Evolutionary conservation across 1,140 invertebrate genomes (phyloP).

Genomic region (Mercenaria mercenaria): DNA sequence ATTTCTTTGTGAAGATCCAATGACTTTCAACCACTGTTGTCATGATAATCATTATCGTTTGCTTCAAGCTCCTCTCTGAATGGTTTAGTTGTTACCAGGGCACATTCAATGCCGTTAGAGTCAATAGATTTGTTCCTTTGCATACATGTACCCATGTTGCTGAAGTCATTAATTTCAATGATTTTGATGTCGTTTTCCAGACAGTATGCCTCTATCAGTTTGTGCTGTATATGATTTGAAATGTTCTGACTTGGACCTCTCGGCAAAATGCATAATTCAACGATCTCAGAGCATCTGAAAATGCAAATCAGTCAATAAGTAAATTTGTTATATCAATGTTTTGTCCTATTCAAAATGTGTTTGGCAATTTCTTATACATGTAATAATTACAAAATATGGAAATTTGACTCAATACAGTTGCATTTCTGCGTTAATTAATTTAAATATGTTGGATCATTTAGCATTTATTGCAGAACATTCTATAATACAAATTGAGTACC

Average conservation of each 20-base stretch:
- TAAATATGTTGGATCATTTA: too few species aligned
- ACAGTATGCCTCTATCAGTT: conserved; percentile 83
- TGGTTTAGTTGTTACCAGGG: conserved; percentile 3
- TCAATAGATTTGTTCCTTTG: not conserved
- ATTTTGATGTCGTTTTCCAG: conserved; percentile 83
- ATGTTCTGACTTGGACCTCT: conserved; percentile 70
- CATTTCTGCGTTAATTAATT: too few species aligned
- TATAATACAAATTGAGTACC: too few species aligned
- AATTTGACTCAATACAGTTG: too few species aligned
- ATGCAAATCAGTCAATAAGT: not conserved
- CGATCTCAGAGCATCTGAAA: conserved; percentile 78
- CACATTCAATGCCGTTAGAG: not conserved
- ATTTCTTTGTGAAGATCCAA: too few species aligned
- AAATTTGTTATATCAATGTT: too few species aligned
- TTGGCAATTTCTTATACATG: too few species aligned
- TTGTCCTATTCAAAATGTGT: too few species aligned
- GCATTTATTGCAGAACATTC: too few species aligned
- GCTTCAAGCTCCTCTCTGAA: not conserved
- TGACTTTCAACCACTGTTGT: conserved; percentile 22
- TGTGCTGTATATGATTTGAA: conserved; percentile 81
- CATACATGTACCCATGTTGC: too few species aligned
- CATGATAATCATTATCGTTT: not conserved
- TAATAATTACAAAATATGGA: too few species aligned
- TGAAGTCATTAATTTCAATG: not conserved
- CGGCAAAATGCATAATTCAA: conserved; percentile 82